Evolutionary conservation across 2,797 vertebrate species (phyloP).

Genomic region (Poeciliopsis infans): DNA sequence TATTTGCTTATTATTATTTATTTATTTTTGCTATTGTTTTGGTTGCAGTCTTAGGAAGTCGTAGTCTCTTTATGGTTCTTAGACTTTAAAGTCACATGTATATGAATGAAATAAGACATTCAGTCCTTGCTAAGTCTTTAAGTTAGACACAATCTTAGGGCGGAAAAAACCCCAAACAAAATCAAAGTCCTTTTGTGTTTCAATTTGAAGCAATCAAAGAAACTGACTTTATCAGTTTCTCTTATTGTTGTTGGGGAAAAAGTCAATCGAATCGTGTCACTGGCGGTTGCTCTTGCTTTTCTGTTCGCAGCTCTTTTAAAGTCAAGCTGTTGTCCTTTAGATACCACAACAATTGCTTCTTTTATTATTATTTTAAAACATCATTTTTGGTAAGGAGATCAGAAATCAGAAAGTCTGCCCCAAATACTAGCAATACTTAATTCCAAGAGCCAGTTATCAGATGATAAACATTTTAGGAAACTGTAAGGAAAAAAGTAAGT

Average conservation of each 20-base stretch:
- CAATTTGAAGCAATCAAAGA: not conserved
- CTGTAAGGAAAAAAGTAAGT: not conserved
- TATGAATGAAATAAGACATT: not conserved
- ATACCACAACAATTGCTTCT: not conserved
- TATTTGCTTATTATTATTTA: not conserved
- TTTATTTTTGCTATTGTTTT: not conserved
- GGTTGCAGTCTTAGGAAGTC: slow-evolving; percentile 8
- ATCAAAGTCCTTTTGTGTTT: not conserved
- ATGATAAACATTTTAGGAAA: not conserved
- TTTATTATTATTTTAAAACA: not conserved
- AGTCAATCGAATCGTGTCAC: not conserved
- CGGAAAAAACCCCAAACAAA: not conserved
- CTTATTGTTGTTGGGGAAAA: not conserved
- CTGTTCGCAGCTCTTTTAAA: not conserved
- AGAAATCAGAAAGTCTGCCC: not conserved
- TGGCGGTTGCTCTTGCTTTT: not conserved
- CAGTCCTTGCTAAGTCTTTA: not conserved
- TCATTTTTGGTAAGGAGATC: not conserved
- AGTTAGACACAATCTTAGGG: not conserved
- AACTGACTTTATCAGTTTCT: not conserved
- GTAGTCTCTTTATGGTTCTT: not conserved
- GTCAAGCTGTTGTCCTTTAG: not conserved
- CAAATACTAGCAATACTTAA: too few relatives aligned
- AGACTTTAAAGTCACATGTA: not conserved
- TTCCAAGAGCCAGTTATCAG: not conserved